Percentiles rank a stretch among this genome's conserved stretches.
phyloP scores from a whole-genome alignment of 2,113 vertebrate species.

The Eretmochelys imbricata region DNA sequence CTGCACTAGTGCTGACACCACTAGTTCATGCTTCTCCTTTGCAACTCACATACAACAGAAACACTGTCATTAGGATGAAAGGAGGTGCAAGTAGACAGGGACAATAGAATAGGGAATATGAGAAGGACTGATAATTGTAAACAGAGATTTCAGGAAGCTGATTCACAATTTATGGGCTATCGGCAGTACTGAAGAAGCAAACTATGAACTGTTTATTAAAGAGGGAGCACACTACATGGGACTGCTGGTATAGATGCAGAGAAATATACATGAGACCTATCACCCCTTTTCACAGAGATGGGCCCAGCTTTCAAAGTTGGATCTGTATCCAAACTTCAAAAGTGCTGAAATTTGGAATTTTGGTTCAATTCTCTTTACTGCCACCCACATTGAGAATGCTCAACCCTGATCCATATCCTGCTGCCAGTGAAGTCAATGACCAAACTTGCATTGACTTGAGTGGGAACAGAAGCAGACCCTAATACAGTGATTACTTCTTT shows the following conservation, averaged over 20 bases:
- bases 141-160: neutral
- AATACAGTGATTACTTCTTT: neutral
- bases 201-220: neutral
- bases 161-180: neutral
- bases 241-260: neutral
- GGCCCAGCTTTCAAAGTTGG: neutral
- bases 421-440: neutral
- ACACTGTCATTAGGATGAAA: neutral
- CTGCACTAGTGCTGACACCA: conserved; percentile 7
- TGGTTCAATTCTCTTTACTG: neutral
- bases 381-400: fast-evolving
- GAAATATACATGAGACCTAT: neutral
- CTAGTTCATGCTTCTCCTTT: conserved; percentile 52
- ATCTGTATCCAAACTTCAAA: neutral
- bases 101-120: conserved; percentile 32
- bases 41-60: conserved; percentile 57
- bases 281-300: neutral
- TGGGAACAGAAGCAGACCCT: neutral
- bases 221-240: neutral
- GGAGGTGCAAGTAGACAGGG: neutral
- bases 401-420: neutral
- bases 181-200: conserved; percentile 21
- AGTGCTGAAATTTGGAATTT: neutral
- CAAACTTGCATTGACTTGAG: neutral
- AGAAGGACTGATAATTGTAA: conserved; percentile 26